phyloP scores from a whole-genome alignment of 2,888 invertebrate species.

The Poecilobothrus nobilitatus region DNA sequence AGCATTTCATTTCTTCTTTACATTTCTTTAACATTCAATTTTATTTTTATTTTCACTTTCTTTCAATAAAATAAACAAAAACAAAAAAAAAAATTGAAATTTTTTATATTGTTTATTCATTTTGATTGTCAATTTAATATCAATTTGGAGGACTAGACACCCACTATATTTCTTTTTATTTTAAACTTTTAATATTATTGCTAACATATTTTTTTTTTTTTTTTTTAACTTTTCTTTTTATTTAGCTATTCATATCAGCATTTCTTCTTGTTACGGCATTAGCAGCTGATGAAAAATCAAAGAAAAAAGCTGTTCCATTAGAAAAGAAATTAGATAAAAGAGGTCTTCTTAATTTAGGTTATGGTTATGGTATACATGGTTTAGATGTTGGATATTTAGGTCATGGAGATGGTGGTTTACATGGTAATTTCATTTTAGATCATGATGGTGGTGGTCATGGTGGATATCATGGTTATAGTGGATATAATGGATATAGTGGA shows the following conservation, averaged over 20 bases:
- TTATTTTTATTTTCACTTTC: neutral
- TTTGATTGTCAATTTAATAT: neutral
- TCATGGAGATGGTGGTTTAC: slow-evolving; percentile 46
- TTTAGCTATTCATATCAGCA: slow-evolving; percentile 63
- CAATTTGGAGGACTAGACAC: no score
- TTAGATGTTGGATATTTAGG: slow-evolving; percentile 67
- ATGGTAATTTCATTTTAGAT: slow-evolving; percentile 35
- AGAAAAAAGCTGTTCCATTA: slow-evolving; percentile 50
- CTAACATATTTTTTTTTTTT: no score
- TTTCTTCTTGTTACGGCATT: slow-evolving; percentile 61
- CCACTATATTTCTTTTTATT: no score
- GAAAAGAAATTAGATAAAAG: slow-evolving; percentile 77
- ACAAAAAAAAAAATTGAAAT: no score
- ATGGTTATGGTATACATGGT: slow-evolving; percentile 69
- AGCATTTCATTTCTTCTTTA: neutral
- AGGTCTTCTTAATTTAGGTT: slow-evolving; percentile 68
- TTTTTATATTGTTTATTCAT: no score
- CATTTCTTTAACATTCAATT: neutral
- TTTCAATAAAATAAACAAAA: neutral
- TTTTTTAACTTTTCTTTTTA: slow-evolving; percentile 24
- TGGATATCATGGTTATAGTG: slow-evolving; percentile 29
- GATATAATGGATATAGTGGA: slow-evolving; percentile 28
- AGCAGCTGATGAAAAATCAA: slow-evolving; percentile 60
- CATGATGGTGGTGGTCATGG: slow-evolving; percentile 37
- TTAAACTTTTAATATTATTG: no score